These are phyloP conservation scores for Smithornis capensis DNA, from an alignment of 2,113 vertebrate genomes.

Conservation along the genomic window DNA sequence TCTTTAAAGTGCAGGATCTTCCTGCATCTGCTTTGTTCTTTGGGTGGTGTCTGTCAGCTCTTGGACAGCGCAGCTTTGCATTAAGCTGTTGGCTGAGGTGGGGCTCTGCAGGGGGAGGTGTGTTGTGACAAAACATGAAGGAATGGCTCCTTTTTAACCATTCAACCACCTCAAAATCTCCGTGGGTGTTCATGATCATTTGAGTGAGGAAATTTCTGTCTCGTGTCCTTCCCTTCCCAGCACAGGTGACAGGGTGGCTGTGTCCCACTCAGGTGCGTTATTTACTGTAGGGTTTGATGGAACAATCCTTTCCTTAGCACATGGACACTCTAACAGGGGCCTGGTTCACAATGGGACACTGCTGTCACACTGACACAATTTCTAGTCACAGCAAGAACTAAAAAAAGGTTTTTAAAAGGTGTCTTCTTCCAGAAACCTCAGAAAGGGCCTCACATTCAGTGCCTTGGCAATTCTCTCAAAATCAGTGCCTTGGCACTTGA, in stretches of 20 bases:
- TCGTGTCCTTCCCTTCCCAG: background rate
- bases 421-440: background rate
- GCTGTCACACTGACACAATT: background rate
- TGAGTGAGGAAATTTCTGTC: background rate
- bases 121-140: background rate
- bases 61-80: background rate
- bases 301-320: background rate
- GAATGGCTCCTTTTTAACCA: background rate
- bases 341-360: background rate
- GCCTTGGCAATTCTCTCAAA: background rate
- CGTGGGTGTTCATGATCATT: no score
- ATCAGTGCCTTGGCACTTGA: background rate
- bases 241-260: background rate
- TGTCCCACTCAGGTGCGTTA: background rate
- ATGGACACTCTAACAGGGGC: background rate
- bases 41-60: background rate
- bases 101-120: background rate
- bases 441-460: background rate
- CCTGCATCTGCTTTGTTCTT: background rate
- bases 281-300: background rate
- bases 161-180: background rate
- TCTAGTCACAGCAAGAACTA: background rate
- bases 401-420: background rate
- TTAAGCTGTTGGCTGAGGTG: background rate
- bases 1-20: background rate